Evolutionary conservation across 2,888 invertebrate species (phyloP), one percentile per base, ranked within the genome.

Genomic region (Acanthosepion esculentum): DNA sequence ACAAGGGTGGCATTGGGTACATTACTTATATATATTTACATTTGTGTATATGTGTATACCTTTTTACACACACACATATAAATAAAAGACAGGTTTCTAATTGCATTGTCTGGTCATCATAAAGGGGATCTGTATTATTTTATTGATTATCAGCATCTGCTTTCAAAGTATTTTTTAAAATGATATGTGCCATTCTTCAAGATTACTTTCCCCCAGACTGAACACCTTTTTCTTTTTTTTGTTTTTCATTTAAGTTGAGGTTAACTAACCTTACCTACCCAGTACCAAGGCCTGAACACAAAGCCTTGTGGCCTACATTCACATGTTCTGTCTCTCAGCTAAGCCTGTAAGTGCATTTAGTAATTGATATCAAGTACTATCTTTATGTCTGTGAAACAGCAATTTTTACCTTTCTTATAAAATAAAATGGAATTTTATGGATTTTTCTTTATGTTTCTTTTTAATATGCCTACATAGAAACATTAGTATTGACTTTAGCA

Each of bases 301-400:
- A 78, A 78, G 78, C 78, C 78, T 78, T 78, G n/a, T 78, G 78
- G 78, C 78, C 78, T 78, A 78, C 78, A 78, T 78, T 78, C 78
- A 78, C n/a, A 78, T 78, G 33, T 78, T n/a, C 78, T 78, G 15
- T 78, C 78, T 78, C 78, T 12, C 78, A n/a, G n/a, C 15, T 78
- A 78, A 78, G 78, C 78, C 78, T 78, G n/a, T 78, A 33, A 78
- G 78, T 78, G 78, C 78, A 78, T 78, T 78, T 78, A 78, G 78
- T 78, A 78, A 78, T 78, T 78, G 78, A 78, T 78, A 78, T 78
- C 78, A 33, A 78, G n/a, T 78, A 33, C 78, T 78, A 78, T 78
- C 78, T 78, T 78, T 78, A 33, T 78, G 78, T 78, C 78, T 78
- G 78, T 15, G n/a, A 78, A 78, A 78, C n/a, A 78, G 78, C 78